A percentile compares a stretch with the other conserved stretches of the same genome.
Evolutionary conservation across 2,113 vertebrate genomes (phyloP).

Genomic region (Amphilophus citrinellus): DNA sequence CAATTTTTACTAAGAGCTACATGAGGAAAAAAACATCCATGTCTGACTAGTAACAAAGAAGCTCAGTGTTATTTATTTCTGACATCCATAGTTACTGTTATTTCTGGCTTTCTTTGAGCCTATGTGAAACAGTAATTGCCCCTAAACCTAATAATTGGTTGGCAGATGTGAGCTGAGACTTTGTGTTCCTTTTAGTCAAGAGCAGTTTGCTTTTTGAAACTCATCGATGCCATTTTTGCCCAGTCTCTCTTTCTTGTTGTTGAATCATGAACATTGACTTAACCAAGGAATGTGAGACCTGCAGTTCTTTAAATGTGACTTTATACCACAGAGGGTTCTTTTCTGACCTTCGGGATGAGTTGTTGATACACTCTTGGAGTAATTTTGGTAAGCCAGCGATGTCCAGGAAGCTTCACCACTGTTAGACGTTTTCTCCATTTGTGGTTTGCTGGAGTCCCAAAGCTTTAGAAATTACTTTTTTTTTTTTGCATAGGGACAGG

Average conservation of each 20-base stretch:
- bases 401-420: neutral
- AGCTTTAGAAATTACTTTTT: neutral
- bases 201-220: neutral
- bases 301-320: neutral
- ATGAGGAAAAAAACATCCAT: neutral
- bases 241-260: neutral
- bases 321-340: neutral
- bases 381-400: neutral
- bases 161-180: neutral
- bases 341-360: neutral
- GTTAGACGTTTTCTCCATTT: neutral
- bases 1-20: neutral
- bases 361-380: neutral
- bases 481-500: neutral
- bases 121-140: neutral
- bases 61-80: too few species aligned
- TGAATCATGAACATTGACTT: neutral
- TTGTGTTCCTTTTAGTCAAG: neutral
- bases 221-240: neutral
- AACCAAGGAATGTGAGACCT: neutral
- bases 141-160: neutral
- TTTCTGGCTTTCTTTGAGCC: neutral
- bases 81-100: neutral
- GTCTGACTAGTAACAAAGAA: neutral
- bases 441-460: neutral